Base-by-base conservation (phyloP, 23 tunicate genomes). In the Styela clava region DNA sequence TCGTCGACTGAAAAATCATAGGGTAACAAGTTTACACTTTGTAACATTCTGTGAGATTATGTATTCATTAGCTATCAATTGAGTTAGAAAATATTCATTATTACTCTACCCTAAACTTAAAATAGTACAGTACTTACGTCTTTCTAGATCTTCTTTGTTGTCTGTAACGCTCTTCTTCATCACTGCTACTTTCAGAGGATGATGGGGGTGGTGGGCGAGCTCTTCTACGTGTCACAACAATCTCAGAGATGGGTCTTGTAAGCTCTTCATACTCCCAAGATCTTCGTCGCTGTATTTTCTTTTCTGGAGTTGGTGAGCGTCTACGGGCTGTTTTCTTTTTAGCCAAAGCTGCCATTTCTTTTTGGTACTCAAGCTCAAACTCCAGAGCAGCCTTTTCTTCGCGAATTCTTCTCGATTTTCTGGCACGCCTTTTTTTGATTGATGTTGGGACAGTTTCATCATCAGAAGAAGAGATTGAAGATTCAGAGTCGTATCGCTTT, bases 191-290 rank as follows among this genome's bases (percentile, higher is more conserved):
- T 37, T 81, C 88, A 34, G 92, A 87, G 19, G 88, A 83, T 7
- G 86, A 74, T 29, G 89, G 81, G 3, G 79, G 61, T 19, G 83
- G 83, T 2, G 84, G 84, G 33, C 84, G 81, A 19, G 91, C 71
- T 34, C 86, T 80, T 64, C 82, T 52, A 33, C 79, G 89, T 21
- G 81, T 78, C 33, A 82, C 23, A 2, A 86, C 87, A 64, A 91
- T 82, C 36, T 91, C 97, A 26, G 83, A 37, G 35, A 91, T 82
- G 7, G 97, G 97, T 24, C 97, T 85, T 81, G 91, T 87, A 3
- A 93, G 84, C 35, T 93, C 98, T 70, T 93, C 98, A 33, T 83
- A 93, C 70, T 93, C 98, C 27, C 88, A 87, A 34, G 98, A 93
- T 69, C 93, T 87, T 64, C 90, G 68, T 69, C 97, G 61, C 82